Conservation (phyloP, 2,113 vertebrate genomes). For the Cheilinus undulatus region DNA sequence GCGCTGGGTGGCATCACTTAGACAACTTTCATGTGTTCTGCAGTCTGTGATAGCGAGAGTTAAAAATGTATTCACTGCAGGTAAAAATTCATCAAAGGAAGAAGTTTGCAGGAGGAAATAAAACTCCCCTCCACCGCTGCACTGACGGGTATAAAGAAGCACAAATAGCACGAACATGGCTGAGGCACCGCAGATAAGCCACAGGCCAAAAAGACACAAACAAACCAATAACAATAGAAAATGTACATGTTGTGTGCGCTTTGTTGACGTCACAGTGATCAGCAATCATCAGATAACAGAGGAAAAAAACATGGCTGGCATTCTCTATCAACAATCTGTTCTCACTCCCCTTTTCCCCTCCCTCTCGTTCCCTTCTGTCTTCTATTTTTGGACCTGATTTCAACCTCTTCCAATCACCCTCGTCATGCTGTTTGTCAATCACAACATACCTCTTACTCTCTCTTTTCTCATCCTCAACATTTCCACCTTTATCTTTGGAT, state of each 20-base stretch:
- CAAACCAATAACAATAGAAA: neutral
- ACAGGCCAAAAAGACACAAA: neutral
- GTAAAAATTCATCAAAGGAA: no score
- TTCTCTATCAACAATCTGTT: conserved; percentile 37
- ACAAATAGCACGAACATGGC: neutral
- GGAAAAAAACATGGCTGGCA: conserved; percentile 34
- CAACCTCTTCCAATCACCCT: conserved; percentile 21
- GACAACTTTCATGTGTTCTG: no score
- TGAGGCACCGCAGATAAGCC: no score
- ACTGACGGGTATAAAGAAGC: neutral
- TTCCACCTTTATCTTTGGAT: neutral
- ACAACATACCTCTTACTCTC: neutral
- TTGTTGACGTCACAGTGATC: conserved; percentile 25
- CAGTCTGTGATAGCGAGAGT: no score
- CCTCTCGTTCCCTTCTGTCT: neutral
- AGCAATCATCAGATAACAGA: conserved; percentile 11
- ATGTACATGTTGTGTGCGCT: neutral
- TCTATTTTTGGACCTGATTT: conserved; percentile 45
- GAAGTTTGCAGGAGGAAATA: no score
- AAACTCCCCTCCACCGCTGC: neutral
- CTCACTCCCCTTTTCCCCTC: conserved; percentile 22
- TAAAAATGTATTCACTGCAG: no score
- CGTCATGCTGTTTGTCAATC: conserved; percentile 24
- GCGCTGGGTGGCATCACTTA: no score
- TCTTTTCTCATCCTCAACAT: neutral